Evolutionary conservation across 2,113 vertebrate species (phyloP).

Genomic region (Bubalus kerabau): DNA sequence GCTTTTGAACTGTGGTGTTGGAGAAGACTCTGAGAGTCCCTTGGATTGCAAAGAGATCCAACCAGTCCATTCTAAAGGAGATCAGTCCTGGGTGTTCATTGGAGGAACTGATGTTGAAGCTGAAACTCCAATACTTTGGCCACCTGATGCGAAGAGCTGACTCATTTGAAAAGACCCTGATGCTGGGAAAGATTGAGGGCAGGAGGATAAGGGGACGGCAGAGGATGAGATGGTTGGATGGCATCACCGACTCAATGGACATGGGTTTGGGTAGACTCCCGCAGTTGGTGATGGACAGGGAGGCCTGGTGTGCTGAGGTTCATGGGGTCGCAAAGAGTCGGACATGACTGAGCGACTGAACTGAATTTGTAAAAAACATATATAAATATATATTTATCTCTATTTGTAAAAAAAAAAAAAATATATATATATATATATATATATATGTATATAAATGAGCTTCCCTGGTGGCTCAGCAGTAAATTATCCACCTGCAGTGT

Average conservation of each 20-base stretch:
- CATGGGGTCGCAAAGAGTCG: fast-evolving
- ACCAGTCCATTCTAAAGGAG: too few species aligned
- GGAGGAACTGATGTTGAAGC: background rate
- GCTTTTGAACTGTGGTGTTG: too few species aligned
- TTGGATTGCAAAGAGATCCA: too few species aligned
- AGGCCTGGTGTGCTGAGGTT: too few species aligned
- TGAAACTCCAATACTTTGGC: background rate
- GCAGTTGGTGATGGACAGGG: too few species aligned
- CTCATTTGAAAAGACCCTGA: background rate
- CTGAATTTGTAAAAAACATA: background rate
- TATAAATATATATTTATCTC: background rate
- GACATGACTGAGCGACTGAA: too few species aligned
- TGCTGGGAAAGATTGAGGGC: too few species aligned
- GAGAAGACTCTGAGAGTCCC: too few species aligned
- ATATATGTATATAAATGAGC: background rate
- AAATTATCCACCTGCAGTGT: background rate
- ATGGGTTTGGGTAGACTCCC: too few species aligned
- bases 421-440: background rate
- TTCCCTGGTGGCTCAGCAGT: background rate
- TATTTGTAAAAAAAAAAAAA: background rate
- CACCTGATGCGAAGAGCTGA: background rate
- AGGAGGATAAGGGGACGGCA: too few species aligned
- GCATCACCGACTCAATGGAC: too few species aligned
- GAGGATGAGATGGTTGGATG: too few species aligned
- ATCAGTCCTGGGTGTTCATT: background rate